Evolutionary conservation across 2,888 invertebrate species (phyloP), one percentile per base, ranked within the genome.

Genomic region (Apamea sordens): DNA sequence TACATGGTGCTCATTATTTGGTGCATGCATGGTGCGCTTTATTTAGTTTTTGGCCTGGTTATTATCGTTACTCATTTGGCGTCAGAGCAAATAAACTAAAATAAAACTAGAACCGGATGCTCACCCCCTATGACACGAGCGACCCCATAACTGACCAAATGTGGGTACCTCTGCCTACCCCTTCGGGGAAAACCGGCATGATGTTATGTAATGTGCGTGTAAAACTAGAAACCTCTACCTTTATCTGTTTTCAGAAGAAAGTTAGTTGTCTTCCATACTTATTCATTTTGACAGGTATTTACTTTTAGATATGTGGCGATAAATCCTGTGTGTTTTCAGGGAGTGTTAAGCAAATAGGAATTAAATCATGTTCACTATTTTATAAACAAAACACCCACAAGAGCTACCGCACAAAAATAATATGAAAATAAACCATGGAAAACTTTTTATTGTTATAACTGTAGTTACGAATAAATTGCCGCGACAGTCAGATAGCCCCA

Each of bases 371-470:
- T 28, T 32, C 4, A n/a, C n/a, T 84, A 32, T 67, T 77, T 59
- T 36, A 53, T 64, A 85, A 76, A 79, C 61, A 63, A 70, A 77
- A 64, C 47, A n/a, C 7, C 44, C n/a, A 68, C 44, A 76, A 82
- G n/a, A 77, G 71, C 53, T 53, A 47, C 61, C 59, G 41, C 69
- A 41, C 41, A 70, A 83, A 78, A 78, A 82, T 81, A 86, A 84
- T 76, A 74, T 74, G 41, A 84, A 80, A 81, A 84, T 86, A 86
- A 84, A 88, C 72, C 69, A 76, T 36, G 28, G 72, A 76, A 82
- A 86, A 80, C 82, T 88, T 87, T 88, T 86, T 87, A 86, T 77
- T 88, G 79, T 81, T 80, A 80, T 80, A 87, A 83, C 79, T 56
- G 85, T 83, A 68, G 83, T 85, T 77, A 79, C 77, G 70, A 85